These are phyloP conservation scores for Lamprotornis superbus DNA, from an alignment of 2,113 vertebrate species.

Conservation along the genomic window DNA sequence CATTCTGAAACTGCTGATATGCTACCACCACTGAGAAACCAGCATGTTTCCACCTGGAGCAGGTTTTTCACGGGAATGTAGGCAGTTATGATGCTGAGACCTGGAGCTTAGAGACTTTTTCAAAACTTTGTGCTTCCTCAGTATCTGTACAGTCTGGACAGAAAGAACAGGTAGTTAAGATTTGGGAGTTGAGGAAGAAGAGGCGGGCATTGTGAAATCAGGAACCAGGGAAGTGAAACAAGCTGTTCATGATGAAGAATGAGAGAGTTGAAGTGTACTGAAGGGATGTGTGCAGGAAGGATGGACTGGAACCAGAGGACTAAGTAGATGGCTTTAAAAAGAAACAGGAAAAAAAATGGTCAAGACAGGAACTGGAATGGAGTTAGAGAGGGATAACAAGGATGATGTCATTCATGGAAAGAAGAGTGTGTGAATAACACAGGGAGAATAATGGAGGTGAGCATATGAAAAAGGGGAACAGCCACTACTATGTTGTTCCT, in stretches of 20 bases:
- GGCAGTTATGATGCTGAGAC: not conserved
- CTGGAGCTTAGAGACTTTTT: not conserved
- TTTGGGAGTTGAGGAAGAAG: not conserved
- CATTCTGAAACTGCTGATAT: not conserved
- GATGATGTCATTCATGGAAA: accelerated
- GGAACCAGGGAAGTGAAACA: not conserved
- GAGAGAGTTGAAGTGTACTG: not conserved
- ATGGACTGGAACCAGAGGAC: not conserved
- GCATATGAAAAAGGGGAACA: not conserved
- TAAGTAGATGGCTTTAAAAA: not conserved
- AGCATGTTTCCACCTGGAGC: accelerated
- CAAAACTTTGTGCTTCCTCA: not conserved
- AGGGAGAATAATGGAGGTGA: not conserved
- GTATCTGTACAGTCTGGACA: not conserved
- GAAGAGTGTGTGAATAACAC: not conserved
- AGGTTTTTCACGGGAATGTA: not conserved
- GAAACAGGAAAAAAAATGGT: not conserved
- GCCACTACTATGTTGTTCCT: not conserved
- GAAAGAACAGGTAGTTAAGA: not conserved
- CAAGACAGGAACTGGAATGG: not conserved
- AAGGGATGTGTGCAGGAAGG: not conserved
- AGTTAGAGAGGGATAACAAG: not conserved
- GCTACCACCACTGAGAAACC: not conserved
- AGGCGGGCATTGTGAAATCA: not conserved
- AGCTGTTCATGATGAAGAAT: not conserved